Evolutionary conservation across 1,140 invertebrate genomes (phyloP), one percentile per base, ranked within the genome.

Genomic region (Conus betulinus): DNA sequence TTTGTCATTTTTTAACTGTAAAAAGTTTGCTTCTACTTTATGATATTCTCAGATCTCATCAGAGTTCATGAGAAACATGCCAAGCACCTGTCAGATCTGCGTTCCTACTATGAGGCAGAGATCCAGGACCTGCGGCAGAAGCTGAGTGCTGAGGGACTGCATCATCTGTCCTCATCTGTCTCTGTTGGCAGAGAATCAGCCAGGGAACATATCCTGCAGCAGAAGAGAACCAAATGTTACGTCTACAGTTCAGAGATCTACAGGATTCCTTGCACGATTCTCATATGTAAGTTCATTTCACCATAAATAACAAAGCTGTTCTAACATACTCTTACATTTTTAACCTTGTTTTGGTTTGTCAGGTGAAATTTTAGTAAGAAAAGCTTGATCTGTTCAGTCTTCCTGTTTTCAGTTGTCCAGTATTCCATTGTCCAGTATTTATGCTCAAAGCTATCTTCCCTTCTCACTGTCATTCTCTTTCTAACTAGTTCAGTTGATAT

Each of bases 41-140:
- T 39, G 39, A 39, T n/a, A 39, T 39, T 74, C 87, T 78, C 89
- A 93, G 91, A 81, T 87, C 87, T n/a, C 89, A 90, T 55, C 88
- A 89, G 8, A 92, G 85, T 84, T 55, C 84, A 92, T 55, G 92
- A 93, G 82, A 93, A 93, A 79, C 93, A 93, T 89, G 91, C 92
- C 67, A 92, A 92, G 81, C 92, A 93, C 63, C 23, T 93, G 89
- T 85, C 92, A 63, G 93, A 93, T 83, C 89, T 93, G 5, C 81
- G 91, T 25, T 89, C 90, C 23, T 93, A 93, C 84, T 93, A 93
- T 27, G 93, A 93, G 88, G 88, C 91, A n/a, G 93, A 93, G 87
- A 60, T 93, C 7, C 89, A 88, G 25, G 92, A 92, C 4, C 52
- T 93, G 82, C 82, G 91, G 15, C 60, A 87, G 7, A 84, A 88